These are phyloP conservation scores for Gasterosteus aculeatus DNA, from an alignment of 2,113 vertebrate species.

Conservation along the genomic window DNA sequence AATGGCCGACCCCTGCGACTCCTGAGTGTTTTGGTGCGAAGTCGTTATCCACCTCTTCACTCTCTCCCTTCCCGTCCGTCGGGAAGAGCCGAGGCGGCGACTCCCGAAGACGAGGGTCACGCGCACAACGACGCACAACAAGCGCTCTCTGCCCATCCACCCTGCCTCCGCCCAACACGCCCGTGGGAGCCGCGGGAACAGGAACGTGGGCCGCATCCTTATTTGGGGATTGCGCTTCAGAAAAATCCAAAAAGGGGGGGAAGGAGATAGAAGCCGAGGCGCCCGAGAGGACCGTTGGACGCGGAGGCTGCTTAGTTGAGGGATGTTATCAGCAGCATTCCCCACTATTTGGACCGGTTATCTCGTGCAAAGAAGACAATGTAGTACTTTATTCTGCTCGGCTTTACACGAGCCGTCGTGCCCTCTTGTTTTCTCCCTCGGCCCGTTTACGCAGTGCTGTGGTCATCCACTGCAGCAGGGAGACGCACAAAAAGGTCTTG, in stretches of 20 bases:
- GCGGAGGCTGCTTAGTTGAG: not conserved
- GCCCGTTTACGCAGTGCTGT: constrained; percentile 31
- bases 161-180: constrained; percentile 3
- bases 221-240: constrained; percentile 63
- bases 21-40: constrained; percentile 20
- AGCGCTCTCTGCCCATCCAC: not conserved
- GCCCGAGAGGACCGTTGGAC: not conserved
- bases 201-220: constrained; percentile 38
- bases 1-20: constrained; percentile 46
- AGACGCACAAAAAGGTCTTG: not conserved
- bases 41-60: constrained; percentile 44
- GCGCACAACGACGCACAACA: constrained; percentile 55
- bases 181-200: not conserved
- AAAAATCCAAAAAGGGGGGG: constrained; percentile 55
- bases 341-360: not conserved
- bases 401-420: constrained; percentile 3
- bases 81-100: constrained; percentile 54
- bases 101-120: constrained; percentile 51
- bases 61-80: constrained; percentile 11
- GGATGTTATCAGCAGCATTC: not conserved
- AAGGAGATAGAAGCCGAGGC: constrained; percentile 35
- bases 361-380: not conserved
- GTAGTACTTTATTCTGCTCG: not conserved
- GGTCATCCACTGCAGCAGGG: constrained; percentile 37
- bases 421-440: constrained; percentile 39